A percentile compares a stretch with the other conserved stretches of the same genome.
These are phyloP conservation scores for Pangasius krempfi DNA, from an alignment of 2,797 vertebrate species.

Conservation along the genomic window DNA sequence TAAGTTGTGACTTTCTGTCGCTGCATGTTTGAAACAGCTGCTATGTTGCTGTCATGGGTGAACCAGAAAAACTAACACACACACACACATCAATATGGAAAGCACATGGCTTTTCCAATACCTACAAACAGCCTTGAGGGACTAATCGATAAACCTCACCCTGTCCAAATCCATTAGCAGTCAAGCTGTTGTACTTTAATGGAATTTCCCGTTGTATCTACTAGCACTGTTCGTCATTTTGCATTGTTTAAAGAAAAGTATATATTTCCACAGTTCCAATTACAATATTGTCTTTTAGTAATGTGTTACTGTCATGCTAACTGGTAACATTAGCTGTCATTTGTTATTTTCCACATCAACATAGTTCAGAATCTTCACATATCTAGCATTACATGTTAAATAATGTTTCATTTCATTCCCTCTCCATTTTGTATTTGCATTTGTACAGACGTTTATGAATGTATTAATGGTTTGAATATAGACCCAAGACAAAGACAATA, in stretches of 20 bases:
- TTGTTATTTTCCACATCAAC: background rate
- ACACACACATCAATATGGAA: background rate
- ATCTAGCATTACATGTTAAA: background rate
- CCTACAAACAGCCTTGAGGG: background rate
- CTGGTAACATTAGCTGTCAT: background rate
- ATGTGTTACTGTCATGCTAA: background rate
- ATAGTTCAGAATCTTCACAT: background rate
- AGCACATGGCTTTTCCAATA: background rate
- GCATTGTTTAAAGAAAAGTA: background rate
- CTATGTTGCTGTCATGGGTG: background rate
- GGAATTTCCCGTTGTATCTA: background rate
- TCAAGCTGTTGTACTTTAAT: background rate
- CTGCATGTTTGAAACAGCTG: background rate
- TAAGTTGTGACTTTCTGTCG: background rate
- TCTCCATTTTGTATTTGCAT: background rate
- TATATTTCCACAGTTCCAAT: background rate
- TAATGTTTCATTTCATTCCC: background rate
- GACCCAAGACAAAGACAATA: too few species aligned
- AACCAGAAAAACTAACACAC: background rate
- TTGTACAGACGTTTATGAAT: background rate
- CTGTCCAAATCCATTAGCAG: slow-evolving; percentile 7
- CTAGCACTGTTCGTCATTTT: background rate
- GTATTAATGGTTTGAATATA: background rate
- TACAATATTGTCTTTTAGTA: background rate
- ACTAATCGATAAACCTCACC: background rate